Percentiles rank a stretch among this genome's conserved stretches.
Conservation (phyloP, 1,140 invertebrate species). For the Drosophila cardini region DNA sequence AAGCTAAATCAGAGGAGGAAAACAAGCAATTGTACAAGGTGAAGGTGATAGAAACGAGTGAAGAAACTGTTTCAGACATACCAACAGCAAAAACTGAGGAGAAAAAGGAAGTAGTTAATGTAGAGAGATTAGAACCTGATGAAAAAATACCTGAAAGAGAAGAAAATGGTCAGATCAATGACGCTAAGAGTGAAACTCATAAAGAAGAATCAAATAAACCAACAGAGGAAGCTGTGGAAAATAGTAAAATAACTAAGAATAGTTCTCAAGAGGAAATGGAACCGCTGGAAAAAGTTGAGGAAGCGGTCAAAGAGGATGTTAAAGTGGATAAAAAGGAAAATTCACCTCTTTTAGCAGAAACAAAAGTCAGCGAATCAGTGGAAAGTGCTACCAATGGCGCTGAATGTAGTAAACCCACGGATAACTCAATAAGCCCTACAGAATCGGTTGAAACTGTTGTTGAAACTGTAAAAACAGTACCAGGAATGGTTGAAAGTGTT, state of each 20-base stretch:
- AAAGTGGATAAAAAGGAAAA: conserved; percentile 1
- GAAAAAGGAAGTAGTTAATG: background rate
- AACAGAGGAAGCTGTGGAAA: background rate
- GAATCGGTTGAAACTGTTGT: background rate
- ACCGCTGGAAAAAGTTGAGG: background rate
- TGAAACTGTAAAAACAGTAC: background rate
- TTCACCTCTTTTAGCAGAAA: background rate
- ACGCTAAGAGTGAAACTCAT: background rate
- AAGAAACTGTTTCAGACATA: background rate
- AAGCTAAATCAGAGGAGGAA: background rate
- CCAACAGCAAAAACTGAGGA: background rate
- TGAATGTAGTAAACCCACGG: background rate
- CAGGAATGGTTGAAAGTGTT: background rate
- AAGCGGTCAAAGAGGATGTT: background rate
- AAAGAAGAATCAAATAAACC: conserved; percentile 3
- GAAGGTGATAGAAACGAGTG: conserved; percentile 28
- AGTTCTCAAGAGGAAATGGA: background rate
- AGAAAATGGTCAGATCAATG: conserved; percentile 2
- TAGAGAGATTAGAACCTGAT: conserved; percentile 2
- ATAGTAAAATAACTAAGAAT: background rate
- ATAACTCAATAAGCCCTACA: background rate
- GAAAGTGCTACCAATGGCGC: background rate
- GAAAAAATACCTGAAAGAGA: background rate
- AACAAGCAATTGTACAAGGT: conserved; percentile 21
- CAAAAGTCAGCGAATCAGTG: background rate